Conservation (phyloP, 2,113 vertebrate species). For the Thermophis baileyi region DNA sequence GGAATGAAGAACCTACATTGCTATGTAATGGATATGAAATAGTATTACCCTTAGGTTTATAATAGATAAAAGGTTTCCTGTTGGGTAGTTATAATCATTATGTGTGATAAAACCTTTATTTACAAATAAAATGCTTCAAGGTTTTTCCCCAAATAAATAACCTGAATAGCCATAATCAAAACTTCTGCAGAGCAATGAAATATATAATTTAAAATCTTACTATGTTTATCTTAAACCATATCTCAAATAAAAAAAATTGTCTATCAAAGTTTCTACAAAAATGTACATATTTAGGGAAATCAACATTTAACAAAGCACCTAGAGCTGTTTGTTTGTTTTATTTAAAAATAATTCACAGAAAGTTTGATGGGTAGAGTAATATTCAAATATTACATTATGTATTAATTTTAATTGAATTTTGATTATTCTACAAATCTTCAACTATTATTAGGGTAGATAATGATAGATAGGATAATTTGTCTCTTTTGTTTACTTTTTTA, state of each 20-base stretch:
- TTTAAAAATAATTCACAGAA: not conserved
- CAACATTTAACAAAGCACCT: not conserved
- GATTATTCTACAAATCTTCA: not conserved
- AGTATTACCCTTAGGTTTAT: not conserved
- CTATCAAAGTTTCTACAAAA: not conserved
- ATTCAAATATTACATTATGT: not conserved
- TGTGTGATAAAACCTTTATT: not conserved
- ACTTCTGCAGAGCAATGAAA: not conserved
- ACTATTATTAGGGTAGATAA: not conserved
- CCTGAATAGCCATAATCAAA: not conserved
- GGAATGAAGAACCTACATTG: conserved; percentile 10
- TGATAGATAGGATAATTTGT: not conserved
- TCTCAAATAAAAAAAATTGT: not conserved
- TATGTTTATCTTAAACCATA: not conserved
- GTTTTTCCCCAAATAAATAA: not conserved
- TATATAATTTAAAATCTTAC: not conserved
- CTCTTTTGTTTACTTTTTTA: not conserved
- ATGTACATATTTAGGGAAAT: not conserved
- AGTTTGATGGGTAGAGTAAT: not conserved
- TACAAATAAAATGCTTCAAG: not conserved
- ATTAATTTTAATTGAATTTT: not conserved
- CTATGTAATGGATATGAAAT: not conserved
- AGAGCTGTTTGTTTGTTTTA: not conserved
- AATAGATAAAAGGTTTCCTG: not conserved
- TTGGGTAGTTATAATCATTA: not conserved